Evolutionary conservation across 2,888 invertebrate species (phyloP), one percentile per base, ranked within the genome.

Genomic region (Dichetophora obliterata): DNA sequence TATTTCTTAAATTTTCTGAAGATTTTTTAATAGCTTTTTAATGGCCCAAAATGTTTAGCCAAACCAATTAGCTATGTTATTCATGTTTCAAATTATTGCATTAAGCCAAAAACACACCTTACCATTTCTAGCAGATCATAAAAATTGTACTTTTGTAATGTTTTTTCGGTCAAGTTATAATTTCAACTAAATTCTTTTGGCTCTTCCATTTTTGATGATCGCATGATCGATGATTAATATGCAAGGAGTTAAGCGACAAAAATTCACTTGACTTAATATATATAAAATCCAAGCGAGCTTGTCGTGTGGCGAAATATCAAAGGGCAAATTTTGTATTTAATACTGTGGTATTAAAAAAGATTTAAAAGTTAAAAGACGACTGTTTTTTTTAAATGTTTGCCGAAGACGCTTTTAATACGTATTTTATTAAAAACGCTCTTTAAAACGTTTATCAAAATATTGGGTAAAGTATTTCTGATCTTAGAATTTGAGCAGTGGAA

Each of bases 201-300:
- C 63, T 31, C n/a, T 63, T 63, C 27, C 22, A 27, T 65, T n/a
- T 65, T 31, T 65, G 1, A 68, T 68, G 22, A 68, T 50, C 48
- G 16, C n/a, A 50, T 68, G 43, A 66, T 50, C 14, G 14, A 50
- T 68, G 48, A 50, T 68, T 68, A 50, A 24, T 48, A 68, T 68
- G 48, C 68, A 24, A 16, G 27, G 27, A 24, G 16, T 59, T 27
- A 59, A 27, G 27, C 43, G 43, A 43, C 43, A 43, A 43, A 14
- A 11, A 43, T 43, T 11, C 11, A 43, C 11, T 43, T 11, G 43
- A 43, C 11, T 11, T n/a, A n/a, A 11, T 11, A 43, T 43, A 11
- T 14, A 43, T 43, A 43, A 43, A 43, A 43, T 43, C 11, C 43
- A 43, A 43, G 43, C 11, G 1, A 2, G 14, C 43, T 43, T 11